Evolutionary conservation across 2,113 vertebrate species (phyloP).

Genomic region (Parotia lawesii): DNA sequence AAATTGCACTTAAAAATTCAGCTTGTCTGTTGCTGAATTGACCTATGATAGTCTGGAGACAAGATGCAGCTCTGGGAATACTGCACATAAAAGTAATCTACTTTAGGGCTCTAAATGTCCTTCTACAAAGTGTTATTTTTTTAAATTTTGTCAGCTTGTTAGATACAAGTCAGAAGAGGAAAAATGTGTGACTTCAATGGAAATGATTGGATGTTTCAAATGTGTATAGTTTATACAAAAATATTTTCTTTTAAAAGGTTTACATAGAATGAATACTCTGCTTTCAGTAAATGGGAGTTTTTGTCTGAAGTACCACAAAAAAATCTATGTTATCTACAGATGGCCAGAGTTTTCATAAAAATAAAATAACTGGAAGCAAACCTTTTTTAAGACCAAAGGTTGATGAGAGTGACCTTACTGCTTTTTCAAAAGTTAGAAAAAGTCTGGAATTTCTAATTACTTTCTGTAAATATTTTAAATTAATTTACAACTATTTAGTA

Average conservation of each 20-base stretch:
- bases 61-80: not conserved
- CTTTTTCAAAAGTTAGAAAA: not conserved
- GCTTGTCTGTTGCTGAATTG: not conserved
- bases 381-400: fast-evolving
- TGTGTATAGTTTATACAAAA: not conserved
- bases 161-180: not conserved
- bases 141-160: not conserved
- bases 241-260: not conserved
- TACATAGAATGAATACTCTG: not conserved
- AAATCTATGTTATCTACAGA: not conserved
- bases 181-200: not conserved
- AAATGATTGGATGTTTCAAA: not conserved
- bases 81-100: not conserved
- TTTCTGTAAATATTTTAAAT: not conserved
- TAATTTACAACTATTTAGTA: not conserved
- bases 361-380: not conserved
- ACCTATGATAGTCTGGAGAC: not conserved
- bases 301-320: not conserved
- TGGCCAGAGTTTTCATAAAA: not conserved
- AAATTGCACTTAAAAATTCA: not conserved
- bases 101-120: not conserved
- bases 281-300: not conserved
- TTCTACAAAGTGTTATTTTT: not conserved
- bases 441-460: not conserved
- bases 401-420: not conserved